A percentile compares a stretch with the other conserved stretches of the same genome.
Conservation (phyloP, 2,113 vertebrate species). For the Forbesichthys papilliferus region DNA sequence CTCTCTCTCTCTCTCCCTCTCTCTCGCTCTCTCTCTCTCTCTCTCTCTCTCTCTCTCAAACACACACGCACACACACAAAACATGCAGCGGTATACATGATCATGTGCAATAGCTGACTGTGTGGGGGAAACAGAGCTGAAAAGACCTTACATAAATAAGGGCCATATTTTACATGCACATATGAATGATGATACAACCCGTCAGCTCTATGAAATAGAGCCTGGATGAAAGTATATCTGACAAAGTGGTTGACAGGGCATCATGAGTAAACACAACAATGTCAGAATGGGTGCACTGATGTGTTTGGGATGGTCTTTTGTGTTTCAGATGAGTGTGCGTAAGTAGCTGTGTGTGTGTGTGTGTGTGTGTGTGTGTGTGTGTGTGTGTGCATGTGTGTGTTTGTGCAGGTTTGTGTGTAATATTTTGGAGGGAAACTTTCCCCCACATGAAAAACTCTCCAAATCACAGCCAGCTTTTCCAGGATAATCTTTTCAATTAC, state of each 20-base stretch:
- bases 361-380: too few relatives aligned
- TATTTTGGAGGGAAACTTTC: conserved; percentile 60
- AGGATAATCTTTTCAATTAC: conserved; percentile 81
- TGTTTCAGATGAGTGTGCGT: conserved; percentile 47
- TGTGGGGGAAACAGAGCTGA: neutral
- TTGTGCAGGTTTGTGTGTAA: conserved; percentile 14
- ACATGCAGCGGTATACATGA: neutral
- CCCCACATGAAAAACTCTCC: conserved; percentile 56
- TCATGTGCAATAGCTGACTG: conserved; percentile 1
- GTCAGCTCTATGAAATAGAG: conserved; percentile 31
- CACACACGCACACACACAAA: conserved; percentile 3
- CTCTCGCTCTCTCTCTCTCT: conserved; percentile 6
- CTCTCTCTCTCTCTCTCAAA: conserved; percentile 2
- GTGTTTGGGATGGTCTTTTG: conserved; percentile 54
- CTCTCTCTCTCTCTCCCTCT: neutral
- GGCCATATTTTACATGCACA: conserved; percentile 34
- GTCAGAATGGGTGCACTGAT: conserved; percentile 63
- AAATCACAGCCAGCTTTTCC: conserved; percentile 71
- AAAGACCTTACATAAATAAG: conserved; percentile 4
- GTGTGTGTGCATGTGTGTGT: too few relatives aligned
- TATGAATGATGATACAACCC: conserved; percentile 21
- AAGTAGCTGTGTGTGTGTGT: too few relatives aligned
- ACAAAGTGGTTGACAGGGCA: conserved; percentile 65
- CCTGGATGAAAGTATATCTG: conserved; percentile 55
- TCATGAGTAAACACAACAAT: conserved; percentile 62